Conservation (phyloP, 37 sponge, comb jelly and placozoan species). For the Lycopodina hypogea region DNA sequence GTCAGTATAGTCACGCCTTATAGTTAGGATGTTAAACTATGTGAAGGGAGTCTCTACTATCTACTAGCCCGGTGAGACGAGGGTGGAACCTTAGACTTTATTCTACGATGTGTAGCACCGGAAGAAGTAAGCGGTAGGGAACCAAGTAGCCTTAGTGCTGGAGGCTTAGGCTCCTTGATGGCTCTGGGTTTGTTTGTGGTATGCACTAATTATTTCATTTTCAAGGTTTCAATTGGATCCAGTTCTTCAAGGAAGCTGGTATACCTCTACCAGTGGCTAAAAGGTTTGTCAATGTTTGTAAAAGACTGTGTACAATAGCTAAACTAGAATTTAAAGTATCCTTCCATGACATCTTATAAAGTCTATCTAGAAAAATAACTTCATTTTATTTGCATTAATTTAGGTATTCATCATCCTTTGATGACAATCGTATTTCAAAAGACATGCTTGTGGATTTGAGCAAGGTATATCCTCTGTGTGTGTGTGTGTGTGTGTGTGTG, state of each 20-base stretch:
- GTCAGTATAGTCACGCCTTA: too few species aligned
- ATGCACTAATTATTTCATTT: conserved; percentile 17
- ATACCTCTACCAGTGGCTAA: conserved; percentile 70
- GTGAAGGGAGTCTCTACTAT: too few species aligned
- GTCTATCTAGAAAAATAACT: background rate
- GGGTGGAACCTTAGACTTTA: too few species aligned
- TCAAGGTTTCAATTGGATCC: conserved; percentile 45
- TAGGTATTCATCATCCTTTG: conserved; percentile 78
- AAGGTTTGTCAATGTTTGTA: conserved; percentile 36
- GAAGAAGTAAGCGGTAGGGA: too few species aligned
- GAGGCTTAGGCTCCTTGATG: too few species aligned
- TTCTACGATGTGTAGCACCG: too few species aligned
- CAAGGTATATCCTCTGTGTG: conserved; percentile 43
- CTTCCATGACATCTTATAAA: background rate
- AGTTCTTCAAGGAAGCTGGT: conserved; percentile 86
- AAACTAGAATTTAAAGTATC: too few species aligned
- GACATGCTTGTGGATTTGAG: conserved; percentile 70
- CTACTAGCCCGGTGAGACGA: too few species aligned
- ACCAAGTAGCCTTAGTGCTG: too few species aligned
- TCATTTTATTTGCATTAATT: background rate
- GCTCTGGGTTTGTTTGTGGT: too few species aligned
- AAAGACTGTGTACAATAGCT: background rate
- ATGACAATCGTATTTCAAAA: conserved; percentile 79
- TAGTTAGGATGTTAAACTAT: too few species aligned
- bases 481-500: too few species aligned